phyloP scores from a whole-genome alignment of 2,797 vertebrate species.

The Pampus argenteus region DNA sequence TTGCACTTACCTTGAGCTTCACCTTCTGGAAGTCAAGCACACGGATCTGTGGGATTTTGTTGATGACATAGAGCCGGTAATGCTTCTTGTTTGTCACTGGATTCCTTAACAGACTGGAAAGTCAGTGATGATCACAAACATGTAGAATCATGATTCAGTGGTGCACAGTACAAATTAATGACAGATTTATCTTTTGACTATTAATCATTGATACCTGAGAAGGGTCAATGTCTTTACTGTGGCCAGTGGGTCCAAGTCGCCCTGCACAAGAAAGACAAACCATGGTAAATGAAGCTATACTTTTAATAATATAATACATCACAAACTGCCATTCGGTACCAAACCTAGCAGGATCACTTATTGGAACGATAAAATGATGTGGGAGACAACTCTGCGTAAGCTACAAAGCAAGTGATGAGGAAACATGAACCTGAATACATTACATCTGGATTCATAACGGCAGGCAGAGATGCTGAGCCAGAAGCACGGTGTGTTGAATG shows the following conservation, averaged over 20 bases:
- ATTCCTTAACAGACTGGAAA: conserved; percentile 92
- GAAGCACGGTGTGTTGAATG: no score
- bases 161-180: not conserved
- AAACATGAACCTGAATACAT: no score
- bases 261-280: conserved; percentile 76
- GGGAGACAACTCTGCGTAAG: no score
- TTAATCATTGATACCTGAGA: conserved; percentile 86
- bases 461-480: no score
- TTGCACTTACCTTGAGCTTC: conserved; percentile 90
- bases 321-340: no score
- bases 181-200: not conserved
- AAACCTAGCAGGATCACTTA: no score
- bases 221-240: conserved; percentile 91
- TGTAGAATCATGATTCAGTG: not conserved
- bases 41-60: conserved; percentile 94
- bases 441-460: no score
- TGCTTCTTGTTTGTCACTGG: conserved; percentile 99
- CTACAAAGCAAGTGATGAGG: no score
- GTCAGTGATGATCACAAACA: conserved; percentile 11
- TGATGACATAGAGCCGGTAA: conserved; percentile 96
- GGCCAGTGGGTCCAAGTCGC: conserved; percentile 94
- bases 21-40: conserved; percentile 99
- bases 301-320: no score
- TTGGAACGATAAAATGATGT: no score
- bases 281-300: not conserved